Evolutionary conservation across 2,888 invertebrate species (phyloP).

Genomic region (Meteorus cinctellus): DNA sequence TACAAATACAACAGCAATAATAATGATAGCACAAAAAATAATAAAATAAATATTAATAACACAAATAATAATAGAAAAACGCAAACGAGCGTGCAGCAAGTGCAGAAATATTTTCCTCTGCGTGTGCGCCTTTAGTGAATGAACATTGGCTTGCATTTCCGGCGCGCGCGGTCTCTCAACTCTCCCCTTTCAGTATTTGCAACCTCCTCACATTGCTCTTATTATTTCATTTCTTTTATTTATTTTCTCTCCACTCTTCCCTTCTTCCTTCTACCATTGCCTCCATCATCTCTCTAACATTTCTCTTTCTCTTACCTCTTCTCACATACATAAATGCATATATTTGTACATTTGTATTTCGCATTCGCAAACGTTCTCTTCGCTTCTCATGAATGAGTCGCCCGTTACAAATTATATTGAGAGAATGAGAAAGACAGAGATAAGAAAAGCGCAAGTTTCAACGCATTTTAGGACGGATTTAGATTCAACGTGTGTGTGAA

Average conservation of each 20-base stretch:
- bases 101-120: slow-evolving; percentile 43
- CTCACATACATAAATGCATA: slow-evolving; percentile 7
- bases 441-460: slow-evolving; percentile 55
- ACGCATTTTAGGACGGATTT: slow-evolving; percentile 64
- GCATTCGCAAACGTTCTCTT: slow-evolving; percentile 51
- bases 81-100: background rate
- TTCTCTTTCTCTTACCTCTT: slow-evolving; percentile 14
- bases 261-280: background rate
- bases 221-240: slow-evolving; percentile 2
- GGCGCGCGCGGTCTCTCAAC: slow-evolving; percentile 55
- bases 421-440: slow-evolving; percentile 38
- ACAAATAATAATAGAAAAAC: background rate
- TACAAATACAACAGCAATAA: no score
- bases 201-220: background rate
- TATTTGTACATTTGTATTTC: slow-evolving; percentile 18
- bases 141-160: slow-evolving; percentile 73
- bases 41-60: background rate
- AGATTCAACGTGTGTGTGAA: slow-evolving; percentile 57
- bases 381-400: slow-evolving; percentile 71
- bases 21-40: no score
- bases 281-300: background rate
- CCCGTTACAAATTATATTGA: slow-evolving; percentile 44
- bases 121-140: slow-evolving; percentile 66
- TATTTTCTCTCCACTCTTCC: slow-evolving; percentile 14
- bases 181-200: slow-evolving; percentile 44